Evolutionary conservation across 2,888 invertebrate species (phyloP), one percentile per base, ranked within the genome.

Genomic region (Branchipolynoe longqiensis): DNA sequence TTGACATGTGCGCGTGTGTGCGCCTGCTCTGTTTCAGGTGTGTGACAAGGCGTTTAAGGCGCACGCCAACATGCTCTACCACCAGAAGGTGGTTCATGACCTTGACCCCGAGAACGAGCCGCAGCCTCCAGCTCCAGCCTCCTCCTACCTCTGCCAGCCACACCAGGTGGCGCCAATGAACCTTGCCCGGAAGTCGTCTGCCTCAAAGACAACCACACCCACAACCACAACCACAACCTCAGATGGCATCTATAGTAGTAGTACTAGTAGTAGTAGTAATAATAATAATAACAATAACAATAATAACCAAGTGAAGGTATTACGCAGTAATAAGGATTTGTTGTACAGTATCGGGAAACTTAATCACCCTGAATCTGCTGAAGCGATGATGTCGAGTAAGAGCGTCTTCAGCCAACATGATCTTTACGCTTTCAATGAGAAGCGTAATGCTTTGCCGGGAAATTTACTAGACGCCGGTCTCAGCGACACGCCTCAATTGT

Each of bases 41-140:
- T 85, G 85, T 48, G 82, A 56, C 22, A 92, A 92, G 87, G 90
- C 90, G 41, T 93, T 93, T 89, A 91, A 91, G 85, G 92, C 92
- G 54, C 92, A 92, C 85, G 90, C 91, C 74, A 92, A 92, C 82
- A 90, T 92, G 90, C 90, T 90, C 83, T 92, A 93, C 86, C 93
- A 93, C 85, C 89, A 90, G 86, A 91, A 92, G 58, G 91, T 91
- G 14, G 89, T 90, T 0, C 93, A 93, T 87, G 91, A 91, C 64
- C 85, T 91, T 25, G 89, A 91, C 40, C 12, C 54, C n/a, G 83
- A 48, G 18, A 28, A 62, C 8, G 14, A n/a, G 1, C 38, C 4
- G 74, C 78, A 48, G 78, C 41, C 78, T 48, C 41, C 78, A 14
- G 48, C 78, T 33, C n/a, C n/a, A n/a, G n/a, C n/a, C n/a, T n/a